Evolutionary conservation across 2,888 invertebrate genomes (phyloP), one percentile per base, ranked within the genome.

Genomic region (Hyposoter didymator): DNA sequence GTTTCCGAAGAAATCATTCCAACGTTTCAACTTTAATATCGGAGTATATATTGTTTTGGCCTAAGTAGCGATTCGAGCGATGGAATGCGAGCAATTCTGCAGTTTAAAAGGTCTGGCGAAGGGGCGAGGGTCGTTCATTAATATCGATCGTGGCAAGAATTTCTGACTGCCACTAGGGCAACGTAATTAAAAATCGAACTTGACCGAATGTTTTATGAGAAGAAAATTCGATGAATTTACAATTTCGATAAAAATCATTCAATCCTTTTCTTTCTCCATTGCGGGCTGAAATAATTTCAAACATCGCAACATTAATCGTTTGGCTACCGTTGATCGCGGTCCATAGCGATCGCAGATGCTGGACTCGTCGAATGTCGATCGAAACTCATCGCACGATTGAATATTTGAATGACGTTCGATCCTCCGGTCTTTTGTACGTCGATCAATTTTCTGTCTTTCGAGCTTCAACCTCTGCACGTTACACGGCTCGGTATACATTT

Each of bases 391-490:
- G 45, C 12, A 73, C 75, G 55, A 82, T 85, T 75, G 78, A 79
- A 85, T 82, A 82, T 74, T 39, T 55, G 70, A 75, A 75, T 75
- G 85, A 85, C 82, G 82, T 74, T 62, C 70, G 62, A 75, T 85
- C 78, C 75, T 82, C 59, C 85, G 66, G 64, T 78, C 28, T 47
- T 55, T 39, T 74, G 82, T 82, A 72, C 85, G 75, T 82, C 84
- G 82, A 85, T 85, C 84, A 85, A 82, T 78, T 47, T 69, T 28
- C 45, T 47, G 28, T 28, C 3, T 47, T 39, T 39, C 10, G 32
- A n/a, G n/a, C 14, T 47, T 8, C 28, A 47, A 55, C 12, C 10
- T 22, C 55, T 3, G n/a, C n/a, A 59, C 28, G 4, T 28, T 28
- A 17, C 8, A 17, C 43, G 2, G 12, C 14, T 12, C 5, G 14